Percentiles rank a stretch among this genome's conserved stretches.
Conservation (phyloP, 2,888 invertebrate genomes). For the Chaitophorus viminalis region DNA sequence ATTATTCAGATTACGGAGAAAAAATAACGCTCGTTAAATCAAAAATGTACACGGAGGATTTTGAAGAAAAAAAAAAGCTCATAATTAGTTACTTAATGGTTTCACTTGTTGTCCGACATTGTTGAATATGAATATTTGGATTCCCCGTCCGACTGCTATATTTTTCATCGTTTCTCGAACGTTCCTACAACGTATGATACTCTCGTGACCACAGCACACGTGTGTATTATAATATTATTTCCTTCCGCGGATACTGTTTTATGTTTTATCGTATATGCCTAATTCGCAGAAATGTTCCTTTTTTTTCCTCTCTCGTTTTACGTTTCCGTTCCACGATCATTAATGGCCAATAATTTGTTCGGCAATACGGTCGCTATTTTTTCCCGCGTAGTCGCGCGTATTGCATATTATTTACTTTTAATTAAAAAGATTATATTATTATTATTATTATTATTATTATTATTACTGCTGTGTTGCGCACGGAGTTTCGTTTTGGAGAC, state of each 20-base stretch:
- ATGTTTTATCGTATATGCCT: background rate
- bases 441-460: conserved; percentile 16
- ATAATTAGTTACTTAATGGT: no score
- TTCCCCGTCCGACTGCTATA: no score
- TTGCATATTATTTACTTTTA: conserved; percentile 43
- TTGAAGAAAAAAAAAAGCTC: no score
- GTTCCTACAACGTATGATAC: no score
- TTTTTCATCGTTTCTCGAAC: no score
- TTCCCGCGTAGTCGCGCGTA: background rate
- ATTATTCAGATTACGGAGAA: no score
- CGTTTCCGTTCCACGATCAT: background rate
- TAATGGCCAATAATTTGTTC: conserved; percentile 33
- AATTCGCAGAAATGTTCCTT: background rate
- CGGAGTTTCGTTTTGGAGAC: conserved; percentile 27
- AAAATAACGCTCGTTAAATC: no score
- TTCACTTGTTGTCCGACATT: no score
- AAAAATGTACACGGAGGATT: no score
- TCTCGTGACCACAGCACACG: no score
- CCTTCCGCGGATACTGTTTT: background rate
- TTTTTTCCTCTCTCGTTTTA: background rate
- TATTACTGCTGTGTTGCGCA: background rate
- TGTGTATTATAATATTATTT: no score
- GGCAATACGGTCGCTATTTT: conserved; percentile 3
- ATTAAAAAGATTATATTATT: conserved; percentile 48
- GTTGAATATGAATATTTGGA: no score